Percentiles rank a stretch among this genome's conserved stretches.
These are phyloP conservation scores for Cardiocondyla obscurior DNA, from an alignment of 1,140 invertebrate genomes.

Conservation along the genomic window DNA sequence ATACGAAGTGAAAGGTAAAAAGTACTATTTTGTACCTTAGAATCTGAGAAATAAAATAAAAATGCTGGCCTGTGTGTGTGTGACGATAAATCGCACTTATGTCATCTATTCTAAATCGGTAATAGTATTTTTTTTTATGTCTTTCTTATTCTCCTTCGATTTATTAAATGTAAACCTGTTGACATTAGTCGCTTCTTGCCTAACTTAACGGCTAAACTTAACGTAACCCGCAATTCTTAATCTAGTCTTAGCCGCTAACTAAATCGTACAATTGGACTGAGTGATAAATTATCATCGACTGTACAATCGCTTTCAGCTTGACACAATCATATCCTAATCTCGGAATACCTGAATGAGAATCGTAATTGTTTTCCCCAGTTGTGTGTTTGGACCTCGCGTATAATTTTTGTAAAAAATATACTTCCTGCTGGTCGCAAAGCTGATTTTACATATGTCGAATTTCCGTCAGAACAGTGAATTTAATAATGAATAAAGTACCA, in stretches of 20 bases:
- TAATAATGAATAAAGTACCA: slow-evolving; percentile 46
- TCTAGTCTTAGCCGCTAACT: slow-evolving; percentile 70
- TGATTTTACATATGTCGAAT: slow-evolving; percentile 27
- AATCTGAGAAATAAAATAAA: slow-evolving; percentile 61
- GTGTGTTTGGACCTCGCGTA: slow-evolving; percentile 66
- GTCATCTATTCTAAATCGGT: slow-evolving; percentile 60
- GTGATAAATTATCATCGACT: slow-evolving; percentile 73
- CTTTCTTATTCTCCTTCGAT: slow-evolving; percentile 52
- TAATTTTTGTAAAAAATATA: slow-evolving; percentile 69
- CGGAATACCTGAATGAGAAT: slow-evolving; percentile 38
- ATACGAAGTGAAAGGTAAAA: slow-evolving; percentile 66
- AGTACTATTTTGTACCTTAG: slow-evolving; percentile 73
- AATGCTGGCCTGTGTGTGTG: slow-evolving; percentile 67
- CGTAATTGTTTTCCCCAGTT: slow-evolving; percentile 37
- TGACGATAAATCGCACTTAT: slow-evolving; percentile 65
- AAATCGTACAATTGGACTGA: slow-evolving; percentile 71
- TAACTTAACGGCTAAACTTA: slow-evolving; percentile 64
- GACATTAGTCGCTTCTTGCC: slow-evolving; percentile 59
- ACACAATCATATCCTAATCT: slow-evolving; percentile 54
- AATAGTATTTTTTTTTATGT: slow-evolving; percentile 47
- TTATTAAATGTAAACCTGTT: slow-evolving; percentile 65
- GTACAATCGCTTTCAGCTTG: slow-evolving; percentile 65
- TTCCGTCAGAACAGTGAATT: background rate
- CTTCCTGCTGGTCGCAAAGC: slow-evolving; percentile 48
- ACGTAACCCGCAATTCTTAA: slow-evolving; percentile 67